phyloP scores from a whole-genome alignment of 2,888 invertebrate species.

The Aleiodes leptofemur region DNA sequence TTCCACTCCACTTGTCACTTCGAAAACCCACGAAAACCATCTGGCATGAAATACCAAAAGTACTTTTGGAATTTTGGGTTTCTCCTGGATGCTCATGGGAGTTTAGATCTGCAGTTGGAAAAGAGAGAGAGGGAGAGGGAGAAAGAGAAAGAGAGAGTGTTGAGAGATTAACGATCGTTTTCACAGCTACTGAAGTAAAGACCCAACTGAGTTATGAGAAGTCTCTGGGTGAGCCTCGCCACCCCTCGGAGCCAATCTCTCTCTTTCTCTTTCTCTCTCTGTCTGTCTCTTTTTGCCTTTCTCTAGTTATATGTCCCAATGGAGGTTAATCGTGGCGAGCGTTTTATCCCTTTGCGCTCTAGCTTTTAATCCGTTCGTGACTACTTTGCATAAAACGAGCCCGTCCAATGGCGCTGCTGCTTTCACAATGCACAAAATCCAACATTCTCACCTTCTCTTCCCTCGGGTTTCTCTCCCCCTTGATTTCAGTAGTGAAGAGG shows the following conservation, averaged over 20 bases:
- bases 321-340: constrained; percentile 62
- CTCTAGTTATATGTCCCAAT: constrained; percentile 47
- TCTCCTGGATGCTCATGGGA: neutral
- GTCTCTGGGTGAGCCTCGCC: constrained; percentile 23
- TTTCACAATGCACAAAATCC: constrained; percentile 38
- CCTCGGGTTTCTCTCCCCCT: neutral
- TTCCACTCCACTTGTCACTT: constrained; percentile 20
- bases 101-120: constrained; percentile 8
- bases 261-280: constrained; percentile 10
- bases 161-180: constrained; percentile 55
- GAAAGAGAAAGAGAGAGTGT: constrained; percentile 12
- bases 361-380: constrained; percentile 67
- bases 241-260: neutral
- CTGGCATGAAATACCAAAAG: constrained; percentile 23
- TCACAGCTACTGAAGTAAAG: constrained; percentile 44
- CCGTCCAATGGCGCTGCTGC: constrained; percentile 35
- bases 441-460: constrained; percentile 21
- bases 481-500: neutral
- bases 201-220: constrained; percentile 44
- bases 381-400: constrained; percentile 65
- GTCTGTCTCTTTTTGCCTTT: neutral
- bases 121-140: neutral
- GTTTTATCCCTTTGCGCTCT: constrained; percentile 59
- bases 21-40: neutral
- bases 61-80: neutral